These are phyloP conservation scores for Scartelaos histophorus DNA, from an alignment of 2,113 vertebrate species.

Conservation along the genomic window DNA sequence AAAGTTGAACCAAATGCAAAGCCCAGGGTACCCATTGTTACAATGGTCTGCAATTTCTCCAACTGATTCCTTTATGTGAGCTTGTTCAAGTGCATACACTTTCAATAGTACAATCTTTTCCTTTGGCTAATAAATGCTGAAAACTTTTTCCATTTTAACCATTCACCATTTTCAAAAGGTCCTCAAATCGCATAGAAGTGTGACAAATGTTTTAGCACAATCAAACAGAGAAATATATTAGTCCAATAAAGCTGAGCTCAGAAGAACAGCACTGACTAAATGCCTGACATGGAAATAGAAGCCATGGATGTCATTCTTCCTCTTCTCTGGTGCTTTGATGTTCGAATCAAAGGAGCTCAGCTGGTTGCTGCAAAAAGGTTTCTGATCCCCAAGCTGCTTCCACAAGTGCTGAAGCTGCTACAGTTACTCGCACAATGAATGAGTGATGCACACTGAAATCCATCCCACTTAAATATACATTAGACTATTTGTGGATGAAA, in stretches of 20 bases:
- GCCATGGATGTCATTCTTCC: conserved; percentile 28
- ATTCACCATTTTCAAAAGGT: neutral
- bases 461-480: conserved; percentile 5
- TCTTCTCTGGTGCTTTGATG: conserved; percentile 50
- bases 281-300: conserved; percentile 48
- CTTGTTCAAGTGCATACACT: neutral
- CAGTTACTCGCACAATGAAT: conserved; percentile 20
- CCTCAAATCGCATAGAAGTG: neutral
- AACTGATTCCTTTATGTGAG: neutral
- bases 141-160: neutral
- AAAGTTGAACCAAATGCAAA: neutral
- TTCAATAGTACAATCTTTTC: neutral
- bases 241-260: conserved; percentile 27
- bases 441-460: neutral
- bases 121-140: neutral
- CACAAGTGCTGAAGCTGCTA: conserved; percentile 13
- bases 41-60: neutral
- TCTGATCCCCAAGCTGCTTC: conserved; percentile 40
- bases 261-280: conserved; percentile 44
- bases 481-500: neutral
- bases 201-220: conserved; percentile 2
- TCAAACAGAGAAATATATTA: conserved; percentile 22
- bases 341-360: conserved; percentile 63
- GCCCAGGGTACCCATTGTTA: neutral
- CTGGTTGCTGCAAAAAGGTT: conserved; percentile 50